These are phyloP conservation scores for Lutraria rhynchaena DNA, from an alignment of 1,140 invertebrate genomes.

Conservation along the genomic window DNA sequence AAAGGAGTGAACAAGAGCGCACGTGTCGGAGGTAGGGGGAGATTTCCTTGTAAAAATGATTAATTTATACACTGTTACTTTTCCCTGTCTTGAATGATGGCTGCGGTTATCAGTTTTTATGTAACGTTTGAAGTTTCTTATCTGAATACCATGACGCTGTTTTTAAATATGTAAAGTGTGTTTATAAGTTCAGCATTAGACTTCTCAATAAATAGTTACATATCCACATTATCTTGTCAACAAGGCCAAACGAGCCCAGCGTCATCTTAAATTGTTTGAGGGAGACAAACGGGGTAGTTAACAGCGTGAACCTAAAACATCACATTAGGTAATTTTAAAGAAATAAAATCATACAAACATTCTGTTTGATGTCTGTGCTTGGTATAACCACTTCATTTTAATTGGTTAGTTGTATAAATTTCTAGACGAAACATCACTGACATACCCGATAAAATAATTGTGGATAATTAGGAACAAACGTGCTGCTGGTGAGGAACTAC, in stretches of 20 bases:
- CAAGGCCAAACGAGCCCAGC: background rate
- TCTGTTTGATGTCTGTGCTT: slow-evolving; percentile 17
- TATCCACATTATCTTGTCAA: slow-evolving; percentile 6
- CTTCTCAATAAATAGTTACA: slow-evolving; percentile 19
- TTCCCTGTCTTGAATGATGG: too few species aligned
- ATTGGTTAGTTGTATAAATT: slow-evolving; percentile 42
- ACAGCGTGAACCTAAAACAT: slow-evolving; percentile 7
- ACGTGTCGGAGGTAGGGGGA: too few species aligned
- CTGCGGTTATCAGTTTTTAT: too few species aligned
- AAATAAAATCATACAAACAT: background rate
- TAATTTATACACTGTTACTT: too few species aligned
- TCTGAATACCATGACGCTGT: background rate
- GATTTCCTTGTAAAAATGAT: too few species aligned
- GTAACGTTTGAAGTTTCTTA: background rate
- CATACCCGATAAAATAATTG: too few species aligned
- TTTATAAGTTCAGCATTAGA: slow-evolving; percentile 18
- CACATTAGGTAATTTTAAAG: background rate
- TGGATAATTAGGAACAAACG: background rate
- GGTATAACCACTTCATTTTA: slow-evolving; percentile 31
- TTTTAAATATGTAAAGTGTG: slow-evolving; percentile 39
- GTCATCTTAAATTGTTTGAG: background rate
- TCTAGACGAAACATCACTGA: background rate
- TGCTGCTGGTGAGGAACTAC: background rate
- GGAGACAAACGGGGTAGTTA: too few species aligned
- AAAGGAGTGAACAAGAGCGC: too few species aligned